Conservation (phyloP, 2,797 vertebrate species). For the Lacerta bilineata region DNA sequence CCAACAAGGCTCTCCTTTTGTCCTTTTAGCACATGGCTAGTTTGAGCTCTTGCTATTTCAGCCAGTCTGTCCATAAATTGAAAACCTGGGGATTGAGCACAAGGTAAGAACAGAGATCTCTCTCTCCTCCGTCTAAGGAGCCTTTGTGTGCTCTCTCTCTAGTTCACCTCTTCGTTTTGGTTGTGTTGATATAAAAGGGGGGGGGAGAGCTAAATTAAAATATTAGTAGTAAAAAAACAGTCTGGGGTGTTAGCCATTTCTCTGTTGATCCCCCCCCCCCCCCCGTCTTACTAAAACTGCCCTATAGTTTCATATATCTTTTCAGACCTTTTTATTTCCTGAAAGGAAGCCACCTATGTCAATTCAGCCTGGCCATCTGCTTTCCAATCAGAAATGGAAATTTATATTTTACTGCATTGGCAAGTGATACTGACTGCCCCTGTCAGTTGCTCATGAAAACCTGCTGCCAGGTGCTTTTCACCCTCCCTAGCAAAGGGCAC, state of each 20-base stretch:
- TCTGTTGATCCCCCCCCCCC: too few relatives aligned
- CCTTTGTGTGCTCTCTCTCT: too few relatives aligned
- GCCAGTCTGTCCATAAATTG: neutral
- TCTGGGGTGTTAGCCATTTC: neutral
- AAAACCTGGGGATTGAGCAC: neutral
- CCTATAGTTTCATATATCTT: too few relatives aligned
- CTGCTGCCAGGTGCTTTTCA: neutral
- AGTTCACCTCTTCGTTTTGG: too few relatives aligned
- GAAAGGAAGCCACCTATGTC: constrained; percentile 1
- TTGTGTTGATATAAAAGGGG: neutral
- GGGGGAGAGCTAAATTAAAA: neutral
- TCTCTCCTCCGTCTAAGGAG: neutral
- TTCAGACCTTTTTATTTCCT: neutral
- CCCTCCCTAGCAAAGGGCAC: neutral
- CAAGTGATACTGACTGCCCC: neutral
- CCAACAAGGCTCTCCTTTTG: too few relatives aligned
- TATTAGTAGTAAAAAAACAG: neutral
- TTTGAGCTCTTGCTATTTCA: neutral
- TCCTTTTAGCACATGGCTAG: neutral
- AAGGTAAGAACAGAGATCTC: neutral
- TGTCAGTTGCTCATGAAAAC: neutral
- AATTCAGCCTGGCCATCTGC: constrained; percentile 25
- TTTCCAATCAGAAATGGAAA: constrained; percentile 23
- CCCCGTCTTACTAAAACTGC: neutral
- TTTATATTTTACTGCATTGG: neutral